Percentiles rank a stretch among this genome's conserved stretches.
These are phyloP conservation scores for Archegozetes longisetosus DNA, from an alignment of 1,140 invertebrate genomes.

Conservation along the genomic window DNA sequence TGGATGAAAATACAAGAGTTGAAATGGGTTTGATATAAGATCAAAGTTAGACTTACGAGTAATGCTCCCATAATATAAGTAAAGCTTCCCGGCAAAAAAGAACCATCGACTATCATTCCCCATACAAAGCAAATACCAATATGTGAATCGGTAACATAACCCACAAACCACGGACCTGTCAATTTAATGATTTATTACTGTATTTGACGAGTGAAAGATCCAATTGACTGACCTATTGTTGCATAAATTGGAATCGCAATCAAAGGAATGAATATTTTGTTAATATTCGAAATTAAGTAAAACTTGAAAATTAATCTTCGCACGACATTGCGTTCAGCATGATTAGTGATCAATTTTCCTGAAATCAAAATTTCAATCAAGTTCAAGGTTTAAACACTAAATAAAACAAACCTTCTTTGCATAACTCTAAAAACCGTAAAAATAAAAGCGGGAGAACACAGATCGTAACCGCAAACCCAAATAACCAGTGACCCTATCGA, in stretches of 20 bases:
- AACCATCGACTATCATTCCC: conserved; percentile 60
- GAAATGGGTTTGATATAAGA: background rate
- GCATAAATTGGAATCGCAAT: conserved; percentile 53
- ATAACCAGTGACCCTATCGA: background rate
- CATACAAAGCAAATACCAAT: conserved; percentile 67
- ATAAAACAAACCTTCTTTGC: conserved; percentile 27
- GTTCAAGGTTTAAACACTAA: conserved; percentile 36
- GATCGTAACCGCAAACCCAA: background rate
- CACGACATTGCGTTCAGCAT: conserved; percentile 26
- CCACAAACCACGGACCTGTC: conserved; percentile 67
- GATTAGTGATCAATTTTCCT: no score
- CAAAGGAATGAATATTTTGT: conserved; percentile 54
- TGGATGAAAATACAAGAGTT: conserved; percentile 13
- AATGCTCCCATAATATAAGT: conserved; percentile 65
- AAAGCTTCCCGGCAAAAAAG: conserved; percentile 56
- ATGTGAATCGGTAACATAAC: conserved; percentile 59
- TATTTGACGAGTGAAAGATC: no score
- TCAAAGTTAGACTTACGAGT: conserved; percentile 32
- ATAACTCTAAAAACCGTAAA: conserved; percentile 38
- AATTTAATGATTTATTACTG: background rate
- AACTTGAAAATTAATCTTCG: conserved; percentile 34
- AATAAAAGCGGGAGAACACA: conserved; percentile 17
- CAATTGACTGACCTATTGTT: conserved; percentile 40
- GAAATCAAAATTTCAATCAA: no score
- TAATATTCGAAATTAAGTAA: conserved; percentile 52